phyloP scores from a whole-genome alignment of 2,888 invertebrate genomes.

The Drosophila cyrtoloma region DNA sequence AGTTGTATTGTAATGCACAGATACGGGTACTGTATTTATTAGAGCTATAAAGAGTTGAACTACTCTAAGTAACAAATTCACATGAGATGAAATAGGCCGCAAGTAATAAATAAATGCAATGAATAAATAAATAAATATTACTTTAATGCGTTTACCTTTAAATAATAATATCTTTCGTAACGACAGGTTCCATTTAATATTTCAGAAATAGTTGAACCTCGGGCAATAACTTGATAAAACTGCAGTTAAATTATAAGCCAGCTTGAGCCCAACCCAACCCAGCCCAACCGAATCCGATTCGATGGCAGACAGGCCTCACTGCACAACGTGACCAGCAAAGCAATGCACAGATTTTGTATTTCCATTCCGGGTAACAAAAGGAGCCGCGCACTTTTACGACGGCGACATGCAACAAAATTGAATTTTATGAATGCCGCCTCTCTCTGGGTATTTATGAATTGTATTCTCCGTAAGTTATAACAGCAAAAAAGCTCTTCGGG shows the following conservation, averaged over 20 bases:
- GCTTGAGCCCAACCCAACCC: slow-evolving; percentile 9
- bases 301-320: slow-evolving; percentile 18
- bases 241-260: slow-evolving; percentile 73
- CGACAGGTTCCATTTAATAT: slow-evolving; percentile 18
- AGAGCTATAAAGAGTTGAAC: not conserved
- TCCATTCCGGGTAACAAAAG: slow-evolving; percentile 74
- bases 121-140: slow-evolving; percentile 12
- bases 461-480: slow-evolving; percentile 59
- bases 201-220: slow-evolving; percentile 19
- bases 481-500: slow-evolving; percentile 63
- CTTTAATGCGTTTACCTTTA: slow-evolving; percentile 1
- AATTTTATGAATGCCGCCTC: slow-evolving; percentile 73
- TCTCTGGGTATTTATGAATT: slow-evolving; percentile 72
- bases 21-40: not conserved
- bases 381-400: slow-evolving; percentile 78
- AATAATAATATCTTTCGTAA: slow-evolving; percentile 6
- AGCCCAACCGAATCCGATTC: slow-evolving; percentile 26
- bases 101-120: slow-evolving; percentile 14
- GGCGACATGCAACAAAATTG: slow-evolving; percentile 80
- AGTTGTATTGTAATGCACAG: slow-evolving; percentile 2
- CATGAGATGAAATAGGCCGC: not conserved
- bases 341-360: slow-evolving; percentile 80
- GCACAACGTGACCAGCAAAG: slow-evolving; percentile 77
- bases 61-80: not conserved
- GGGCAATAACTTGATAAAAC: slow-evolving; percentile 45